These are phyloP conservation scores for Nansenia antarctica DNA, from an alignment of 2,113 vertebrate genomes.

Conservation along the genomic window DNA sequence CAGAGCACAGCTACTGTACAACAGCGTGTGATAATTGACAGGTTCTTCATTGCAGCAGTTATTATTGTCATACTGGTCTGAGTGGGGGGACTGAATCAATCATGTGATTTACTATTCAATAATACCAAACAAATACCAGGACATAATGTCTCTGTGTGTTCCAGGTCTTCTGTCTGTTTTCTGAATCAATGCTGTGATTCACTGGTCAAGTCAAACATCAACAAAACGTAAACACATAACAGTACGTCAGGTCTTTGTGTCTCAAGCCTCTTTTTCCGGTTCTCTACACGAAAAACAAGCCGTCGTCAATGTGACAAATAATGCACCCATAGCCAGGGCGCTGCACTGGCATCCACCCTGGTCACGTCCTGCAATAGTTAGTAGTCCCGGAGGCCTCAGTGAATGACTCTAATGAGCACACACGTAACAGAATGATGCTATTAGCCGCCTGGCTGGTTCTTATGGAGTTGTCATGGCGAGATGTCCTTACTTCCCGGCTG, in stretches of 20 bases:
- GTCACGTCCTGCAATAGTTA: slow-evolving; percentile 41
- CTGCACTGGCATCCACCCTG: slow-evolving; percentile 35
- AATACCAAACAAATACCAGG: too few relatives aligned
- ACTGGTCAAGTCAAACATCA: too few relatives aligned
- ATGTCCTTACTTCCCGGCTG: slow-evolving; percentile 26
- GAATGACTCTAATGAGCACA: slow-evolving; percentile 61
- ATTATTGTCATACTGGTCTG: not conserved
- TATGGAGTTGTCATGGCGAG: slow-evolving; percentile 51
- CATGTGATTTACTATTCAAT: not conserved
- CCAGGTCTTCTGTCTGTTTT: not conserved
- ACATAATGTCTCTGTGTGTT: not conserved
- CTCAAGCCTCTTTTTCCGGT: not conserved
- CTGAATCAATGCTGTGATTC: not conserved
- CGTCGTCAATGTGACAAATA: not conserved
- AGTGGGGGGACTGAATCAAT: not conserved
- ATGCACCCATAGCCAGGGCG: too few relatives aligned
- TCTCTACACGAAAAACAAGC: too few relatives aligned
- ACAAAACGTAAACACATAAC: too few relatives aligned
- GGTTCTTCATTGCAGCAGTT: not conserved
- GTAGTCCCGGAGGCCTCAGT: slow-evolving; percentile 32
- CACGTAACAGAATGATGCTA: slow-evolving; percentile 56
- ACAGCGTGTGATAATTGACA: slow-evolving; percentile 36
- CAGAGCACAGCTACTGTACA: slow-evolving; percentile 23
- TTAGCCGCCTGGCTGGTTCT: slow-evolving; percentile 55
- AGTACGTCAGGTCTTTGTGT: not conserved